These are phyloP conservation scores for Saxicola maurus DNA, from an alignment of 2,797 vertebrate species.

Conservation along the genomic window DNA sequence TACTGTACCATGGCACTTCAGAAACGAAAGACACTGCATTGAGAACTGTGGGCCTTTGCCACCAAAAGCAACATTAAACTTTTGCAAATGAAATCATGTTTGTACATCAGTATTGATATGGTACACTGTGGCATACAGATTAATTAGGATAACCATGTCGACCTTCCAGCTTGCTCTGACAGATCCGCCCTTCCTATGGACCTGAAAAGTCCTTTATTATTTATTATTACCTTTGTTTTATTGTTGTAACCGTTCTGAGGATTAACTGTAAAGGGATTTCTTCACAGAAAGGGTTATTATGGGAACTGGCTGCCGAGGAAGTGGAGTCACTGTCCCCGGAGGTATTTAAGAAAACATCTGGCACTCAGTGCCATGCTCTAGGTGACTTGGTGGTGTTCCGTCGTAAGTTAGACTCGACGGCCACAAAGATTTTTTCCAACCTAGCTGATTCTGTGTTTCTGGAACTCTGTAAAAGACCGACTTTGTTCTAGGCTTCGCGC, in stretches of 20 bases:
- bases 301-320: neutral
- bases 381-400: neutral
- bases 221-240: too few species aligned
- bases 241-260: too few species aligned
- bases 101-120: rapidly evolving
- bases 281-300: too few species aligned
- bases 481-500: neutral
- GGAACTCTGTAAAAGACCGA: neutral
- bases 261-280: neutral
- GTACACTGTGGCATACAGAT: rapidly evolving
- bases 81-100: neutral
- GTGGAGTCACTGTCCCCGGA: neutral
- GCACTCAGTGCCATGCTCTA: too few species aligned
- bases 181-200: rapidly evolving
- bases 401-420: rapidly evolving
- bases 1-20: rapidly evolving
- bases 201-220: too few species aligned
- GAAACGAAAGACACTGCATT: rapidly evolving
- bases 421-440: too few species aligned
- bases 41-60: neutral
- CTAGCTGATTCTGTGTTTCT: neutral
- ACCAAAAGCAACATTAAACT: too few species aligned
- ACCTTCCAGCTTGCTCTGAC: neutral
- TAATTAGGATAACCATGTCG: rapidly evolving
- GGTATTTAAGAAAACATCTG: neutral